phyloP scores from a whole-genome alignment of 1,140 invertebrate genomes.

The Venustaconcha ellipsiformis region DNA sequence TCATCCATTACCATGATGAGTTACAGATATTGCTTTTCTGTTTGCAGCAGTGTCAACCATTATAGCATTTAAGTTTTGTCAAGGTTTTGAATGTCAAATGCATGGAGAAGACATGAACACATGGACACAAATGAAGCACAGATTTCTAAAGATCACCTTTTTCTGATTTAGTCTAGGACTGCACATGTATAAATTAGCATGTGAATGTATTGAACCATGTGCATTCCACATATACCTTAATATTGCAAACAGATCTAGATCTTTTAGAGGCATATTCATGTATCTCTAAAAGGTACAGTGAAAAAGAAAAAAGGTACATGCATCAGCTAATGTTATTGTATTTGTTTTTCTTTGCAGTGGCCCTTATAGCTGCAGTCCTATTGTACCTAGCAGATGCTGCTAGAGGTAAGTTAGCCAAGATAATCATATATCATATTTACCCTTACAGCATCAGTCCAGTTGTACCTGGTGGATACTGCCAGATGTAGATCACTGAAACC shows the following conservation, averaged over 20 bases:
- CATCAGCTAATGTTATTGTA: constrained; percentile 25
- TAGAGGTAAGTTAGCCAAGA: constrained; percentile 35
- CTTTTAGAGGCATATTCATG: not conserved
- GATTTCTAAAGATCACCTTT: too few species aligned
- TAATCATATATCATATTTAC: constrained; percentile 74
- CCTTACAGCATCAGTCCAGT: constrained; percentile 79
- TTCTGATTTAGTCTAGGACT: not conserved
- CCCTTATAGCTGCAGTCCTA: constrained; percentile 79
- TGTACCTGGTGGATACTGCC: constrained; percentile 80
- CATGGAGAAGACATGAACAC: too few species aligned
- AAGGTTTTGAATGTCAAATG: too few species aligned
- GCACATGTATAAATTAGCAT: constrained; percentile 27
- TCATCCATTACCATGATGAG: too few species aligned
- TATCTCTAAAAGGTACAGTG: not conserved
- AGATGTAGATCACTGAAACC: constrained; percentile 65
- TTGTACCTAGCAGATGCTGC: constrained; percentile 81
- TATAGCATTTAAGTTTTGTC: too few species aligned
- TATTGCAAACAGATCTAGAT: not conserved
- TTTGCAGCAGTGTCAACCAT: too few species aligned
- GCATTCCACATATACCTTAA: not conserved
- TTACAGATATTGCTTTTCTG: too few species aligned
- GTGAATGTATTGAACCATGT: not conserved
- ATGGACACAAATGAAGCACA: too few species aligned
- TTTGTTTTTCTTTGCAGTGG: constrained; percentile 74
- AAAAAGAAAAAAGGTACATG: not conserved